These are phyloP conservation scores for Nezara viridula DNA, from an alignment of 2,888 invertebrate genomes.

Conservation along the genomic window DNA sequence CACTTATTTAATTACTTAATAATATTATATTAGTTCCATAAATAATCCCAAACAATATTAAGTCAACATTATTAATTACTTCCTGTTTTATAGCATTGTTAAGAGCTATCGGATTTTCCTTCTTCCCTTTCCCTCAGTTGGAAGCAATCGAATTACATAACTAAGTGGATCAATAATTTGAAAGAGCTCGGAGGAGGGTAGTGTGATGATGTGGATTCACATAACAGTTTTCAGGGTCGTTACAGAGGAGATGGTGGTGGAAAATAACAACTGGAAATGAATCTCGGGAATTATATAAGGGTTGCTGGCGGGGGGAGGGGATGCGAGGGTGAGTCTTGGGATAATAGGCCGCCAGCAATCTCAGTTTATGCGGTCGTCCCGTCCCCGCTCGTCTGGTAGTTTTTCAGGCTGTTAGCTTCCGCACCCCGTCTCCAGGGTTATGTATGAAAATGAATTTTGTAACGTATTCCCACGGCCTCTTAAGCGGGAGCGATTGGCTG, in stretches of 20 bases:
- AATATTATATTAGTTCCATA: too few relatives aligned
- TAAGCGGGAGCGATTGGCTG: conserved; percentile 11
- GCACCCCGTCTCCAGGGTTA: not conserved
- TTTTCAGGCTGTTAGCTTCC: conserved; percentile 31
- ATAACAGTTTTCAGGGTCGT: not conserved
- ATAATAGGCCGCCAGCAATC: conserved; percentile 3
- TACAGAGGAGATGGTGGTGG: not conserved
- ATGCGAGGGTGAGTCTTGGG: not conserved
- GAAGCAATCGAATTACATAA: not conserved
- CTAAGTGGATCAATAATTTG: conserved; percentile 14
- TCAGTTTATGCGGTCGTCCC: conserved; percentile 3
- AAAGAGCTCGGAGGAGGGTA: not conserved
- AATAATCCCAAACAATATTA: not conserved
- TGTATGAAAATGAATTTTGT: conserved; percentile 31
- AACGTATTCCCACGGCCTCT: not conserved
- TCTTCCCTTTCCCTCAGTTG: not conserved
- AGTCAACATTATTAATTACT: not conserved
- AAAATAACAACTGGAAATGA: conserved; percentile 41
- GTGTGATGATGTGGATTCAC: not conserved
- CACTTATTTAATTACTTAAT: too few relatives aligned
- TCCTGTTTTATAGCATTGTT: not conserved
- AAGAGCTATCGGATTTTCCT: not conserved
- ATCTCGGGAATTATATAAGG: conserved; percentile 49
- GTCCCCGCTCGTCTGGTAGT: conserved; percentile 1
- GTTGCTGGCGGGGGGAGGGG: not conserved